These are phyloP conservation scores for Drosophila austrosaltans DNA, from an alignment of 2,888 invertebrate species.

Conservation along the genomic window DNA sequence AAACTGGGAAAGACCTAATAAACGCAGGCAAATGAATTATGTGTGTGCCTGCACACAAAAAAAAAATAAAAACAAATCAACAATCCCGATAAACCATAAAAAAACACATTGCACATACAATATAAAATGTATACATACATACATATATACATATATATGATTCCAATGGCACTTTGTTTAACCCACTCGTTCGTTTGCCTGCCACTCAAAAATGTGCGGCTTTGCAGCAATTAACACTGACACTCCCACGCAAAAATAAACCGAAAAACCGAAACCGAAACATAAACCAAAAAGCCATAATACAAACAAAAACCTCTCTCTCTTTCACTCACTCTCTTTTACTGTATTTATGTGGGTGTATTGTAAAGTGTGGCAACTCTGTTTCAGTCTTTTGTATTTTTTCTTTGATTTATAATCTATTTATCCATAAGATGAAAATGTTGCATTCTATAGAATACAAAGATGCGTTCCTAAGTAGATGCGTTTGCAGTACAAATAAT, in stretches of 20 bases:
- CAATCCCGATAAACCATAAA: conserved; percentile 67
- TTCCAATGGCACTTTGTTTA: background rate
- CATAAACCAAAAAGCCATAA: conserved; percentile 37
- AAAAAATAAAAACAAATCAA: conserved; percentile 22
- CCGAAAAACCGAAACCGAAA: conserved; percentile 23
- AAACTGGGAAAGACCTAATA: conserved; percentile 50
- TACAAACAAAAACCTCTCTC: conserved; percentile 50
- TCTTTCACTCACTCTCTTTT: too few species aligned
- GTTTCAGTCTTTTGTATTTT: background rate
- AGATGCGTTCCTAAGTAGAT: background rate
- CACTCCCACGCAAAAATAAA: conserved; percentile 66
- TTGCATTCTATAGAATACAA: background rate
- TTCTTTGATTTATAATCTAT: background rate
- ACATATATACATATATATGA: background rate
- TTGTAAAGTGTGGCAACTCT: conserved; percentile 19
- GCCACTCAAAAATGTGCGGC: conserved; percentile 59
- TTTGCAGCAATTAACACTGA: conserved; percentile 73
- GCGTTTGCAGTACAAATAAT: too few species aligned
- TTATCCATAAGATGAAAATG: too few species aligned
- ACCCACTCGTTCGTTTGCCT: conserved; percentile 19
- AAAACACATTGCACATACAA: conserved; percentile 50
- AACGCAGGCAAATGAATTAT: conserved; percentile 64
- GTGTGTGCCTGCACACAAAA: conserved; percentile 38
- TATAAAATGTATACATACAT: too few species aligned
- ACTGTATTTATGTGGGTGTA: conserved; percentile 37